These are phyloP conservation scores for Apis cerana DNA, from an alignment of 1,140 invertebrate species.

Conservation along the genomic window DNA sequence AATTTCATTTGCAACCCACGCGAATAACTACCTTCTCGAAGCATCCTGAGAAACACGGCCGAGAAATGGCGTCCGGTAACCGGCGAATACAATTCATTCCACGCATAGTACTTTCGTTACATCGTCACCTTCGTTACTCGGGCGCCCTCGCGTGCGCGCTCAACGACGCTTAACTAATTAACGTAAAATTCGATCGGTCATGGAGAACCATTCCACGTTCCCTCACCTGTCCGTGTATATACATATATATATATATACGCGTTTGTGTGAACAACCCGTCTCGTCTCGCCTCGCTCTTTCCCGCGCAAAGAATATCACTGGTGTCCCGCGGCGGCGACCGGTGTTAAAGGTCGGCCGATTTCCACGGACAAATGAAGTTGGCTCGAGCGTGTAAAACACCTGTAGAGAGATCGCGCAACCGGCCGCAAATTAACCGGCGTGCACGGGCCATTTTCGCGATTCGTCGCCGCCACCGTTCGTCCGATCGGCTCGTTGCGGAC, in stretches of 20 bases:
- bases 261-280: constrained; percentile 36
- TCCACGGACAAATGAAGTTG: constrained; percentile 50
- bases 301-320: constrained; percentile 16
- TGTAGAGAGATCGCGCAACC: constrained; percentile 22
- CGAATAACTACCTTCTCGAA: too few species aligned
- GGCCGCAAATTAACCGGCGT: constrained; percentile 1
- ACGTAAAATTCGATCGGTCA: constrained; percentile 77
- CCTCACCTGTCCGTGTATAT: background rate
- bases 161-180: constrained; percentile 77
- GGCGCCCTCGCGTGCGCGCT: constrained; percentile 68
- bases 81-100: background rate
- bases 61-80: too few species aligned
- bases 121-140: constrained; percentile 60
- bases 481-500: background rate
- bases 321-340: background rate
- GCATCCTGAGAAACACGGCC: too few species aligned
- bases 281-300: constrained; percentile 1
- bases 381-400: constrained; percentile 35
- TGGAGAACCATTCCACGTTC: constrained; percentile 47
- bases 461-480: constrained; percentile 1
- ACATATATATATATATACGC: background rate
- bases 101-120: constrained; percentile 58
- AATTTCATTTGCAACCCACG: too few species aligned
- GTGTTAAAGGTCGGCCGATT: constrained; percentile 49
- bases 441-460: constrained; percentile 13